phyloP scores from a whole-genome alignment of 1,140 invertebrate genomes.

The Apis dorsata region DNA sequence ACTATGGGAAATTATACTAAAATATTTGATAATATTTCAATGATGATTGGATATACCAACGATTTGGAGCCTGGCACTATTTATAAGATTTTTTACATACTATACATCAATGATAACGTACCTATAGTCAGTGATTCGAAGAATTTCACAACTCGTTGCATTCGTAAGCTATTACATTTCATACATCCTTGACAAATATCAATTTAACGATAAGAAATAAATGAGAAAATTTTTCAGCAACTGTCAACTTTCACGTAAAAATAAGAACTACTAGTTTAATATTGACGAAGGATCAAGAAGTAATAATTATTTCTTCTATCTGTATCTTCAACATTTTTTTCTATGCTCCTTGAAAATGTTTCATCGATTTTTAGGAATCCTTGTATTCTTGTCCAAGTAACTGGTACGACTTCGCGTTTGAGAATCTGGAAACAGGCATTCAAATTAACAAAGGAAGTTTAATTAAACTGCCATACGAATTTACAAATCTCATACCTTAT shows the following conservation, averaged over 20 bases:
- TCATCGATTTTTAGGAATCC: not conserved
- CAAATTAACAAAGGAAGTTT: not conserved
- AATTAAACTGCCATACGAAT: not conserved
- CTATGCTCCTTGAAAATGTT: not conserved
- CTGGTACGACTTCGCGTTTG: conserved; percentile 39
- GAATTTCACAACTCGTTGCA: conserved; percentile 42
- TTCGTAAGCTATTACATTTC: conserved; percentile 22
- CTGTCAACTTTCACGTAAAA: not conserved
- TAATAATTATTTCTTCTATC: not conserved
- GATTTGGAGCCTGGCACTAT: conserved; percentile 6
- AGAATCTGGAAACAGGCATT: not conserved
- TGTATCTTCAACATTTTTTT: not conserved
- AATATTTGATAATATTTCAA: not conserved
- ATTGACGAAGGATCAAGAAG: not conserved
- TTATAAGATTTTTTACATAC: not conserved
- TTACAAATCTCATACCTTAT: not conserved
- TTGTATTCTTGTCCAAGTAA: conserved; percentile 40
- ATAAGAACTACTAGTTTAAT: conserved; percentile 24
- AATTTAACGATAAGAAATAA: not conserved
- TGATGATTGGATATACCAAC: not conserved
- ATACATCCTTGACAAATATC: not conserved
- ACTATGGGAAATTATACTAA: not conserved
- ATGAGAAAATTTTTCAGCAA: conserved; percentile 18
- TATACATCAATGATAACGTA: rapidly evolving
- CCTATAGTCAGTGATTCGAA: not conserved